Conservation (phyloP, 2,888 invertebrate genomes). For the Archips xylosteana region DNA sequence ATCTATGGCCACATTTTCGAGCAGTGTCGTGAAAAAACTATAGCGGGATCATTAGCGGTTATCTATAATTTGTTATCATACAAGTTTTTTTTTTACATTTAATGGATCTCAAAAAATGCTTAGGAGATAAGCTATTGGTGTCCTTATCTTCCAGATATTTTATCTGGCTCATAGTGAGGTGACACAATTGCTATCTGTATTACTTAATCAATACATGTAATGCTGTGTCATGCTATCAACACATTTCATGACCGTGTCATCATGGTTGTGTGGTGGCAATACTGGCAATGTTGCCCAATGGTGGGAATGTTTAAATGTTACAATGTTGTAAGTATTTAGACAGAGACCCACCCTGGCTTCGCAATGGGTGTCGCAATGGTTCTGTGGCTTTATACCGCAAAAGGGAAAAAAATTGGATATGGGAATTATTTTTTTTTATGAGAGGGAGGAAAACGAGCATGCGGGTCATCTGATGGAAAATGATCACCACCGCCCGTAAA, state of each 20-base stretch:
- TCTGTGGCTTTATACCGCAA: too few relatives aligned
- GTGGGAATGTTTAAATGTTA: background rate
- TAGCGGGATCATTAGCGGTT: too few relatives aligned
- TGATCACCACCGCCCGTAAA: too few relatives aligned
- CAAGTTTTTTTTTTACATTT: background rate
- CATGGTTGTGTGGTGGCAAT: background rate
- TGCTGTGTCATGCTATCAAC: conserved; percentile 16
- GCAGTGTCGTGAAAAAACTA: too few relatives aligned
- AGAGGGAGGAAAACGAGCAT: too few relatives aligned
- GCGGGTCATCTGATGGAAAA: too few relatives aligned
- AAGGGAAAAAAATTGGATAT: too few relatives aligned
- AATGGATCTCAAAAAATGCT: conserved; percentile 1
- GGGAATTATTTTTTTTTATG: too few relatives aligned
- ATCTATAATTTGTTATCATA: background rate
- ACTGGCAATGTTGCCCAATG: background rate
- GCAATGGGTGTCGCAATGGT: too few relatives aligned
- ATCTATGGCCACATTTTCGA: too few relatives aligned
- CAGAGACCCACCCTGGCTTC: too few relatives aligned
- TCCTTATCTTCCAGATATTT: background rate
- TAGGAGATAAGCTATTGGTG: background rate
- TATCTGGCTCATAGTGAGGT: background rate
- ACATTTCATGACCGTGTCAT: conserved; percentile 15
- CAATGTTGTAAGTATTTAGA: background rate
- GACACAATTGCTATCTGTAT: conserved; percentile 2
- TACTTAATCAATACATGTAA: conserved; percentile 5